phyloP scores from a whole-genome alignment of 2,888 invertebrate species.

The Argyresthia goedartella region DNA sequence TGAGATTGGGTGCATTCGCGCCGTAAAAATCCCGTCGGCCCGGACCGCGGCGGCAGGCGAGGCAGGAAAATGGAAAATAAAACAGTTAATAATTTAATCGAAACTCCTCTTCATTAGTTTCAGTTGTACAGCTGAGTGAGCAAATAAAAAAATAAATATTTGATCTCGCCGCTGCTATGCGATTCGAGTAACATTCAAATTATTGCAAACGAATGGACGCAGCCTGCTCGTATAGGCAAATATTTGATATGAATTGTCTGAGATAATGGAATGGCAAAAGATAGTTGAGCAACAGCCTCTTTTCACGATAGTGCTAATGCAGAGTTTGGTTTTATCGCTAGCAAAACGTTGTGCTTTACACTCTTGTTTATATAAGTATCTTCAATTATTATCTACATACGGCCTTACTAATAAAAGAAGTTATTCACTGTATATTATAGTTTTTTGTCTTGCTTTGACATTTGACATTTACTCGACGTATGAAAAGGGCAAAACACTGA shows the following conservation, averaged over 20 bases:
- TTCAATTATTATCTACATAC: too few relatives aligned
- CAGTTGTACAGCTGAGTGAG: conserved; percentile 56
- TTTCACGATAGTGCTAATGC: not conserved
- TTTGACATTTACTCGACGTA: too few relatives aligned
- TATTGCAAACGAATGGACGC: conserved; percentile 37
- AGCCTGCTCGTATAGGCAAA: conserved; percentile 8
- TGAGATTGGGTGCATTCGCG: conserved; percentile 21
- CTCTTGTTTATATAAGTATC: too few relatives aligned
- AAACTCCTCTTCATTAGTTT: conserved; percentile 65
- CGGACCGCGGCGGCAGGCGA: conserved; percentile 9
- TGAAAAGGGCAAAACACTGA: too few relatives aligned
- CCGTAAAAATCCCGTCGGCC: conserved; percentile 35
- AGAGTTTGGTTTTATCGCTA: too few relatives aligned
- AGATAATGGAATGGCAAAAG: not conserved
- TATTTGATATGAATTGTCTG: not conserved
- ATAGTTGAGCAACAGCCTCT: not conserved
- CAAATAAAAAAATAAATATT: conserved; percentile 63
- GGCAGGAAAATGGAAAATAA: conserved; percentile 43
- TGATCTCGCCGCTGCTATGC: conserved; percentile 52
- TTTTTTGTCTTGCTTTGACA: too few relatives aligned
- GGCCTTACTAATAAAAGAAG: too few relatives aligned
- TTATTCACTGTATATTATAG: too few relatives aligned
- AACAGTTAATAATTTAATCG: conserved; percentile 60
- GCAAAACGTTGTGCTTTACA: too few relatives aligned
- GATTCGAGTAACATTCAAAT: conserved; percentile 51